Percentiles rank a stretch among this genome's conserved stretches.
Conservation (phyloP, 1,140 invertebrate genomes). For the Atta texana region DNA sequence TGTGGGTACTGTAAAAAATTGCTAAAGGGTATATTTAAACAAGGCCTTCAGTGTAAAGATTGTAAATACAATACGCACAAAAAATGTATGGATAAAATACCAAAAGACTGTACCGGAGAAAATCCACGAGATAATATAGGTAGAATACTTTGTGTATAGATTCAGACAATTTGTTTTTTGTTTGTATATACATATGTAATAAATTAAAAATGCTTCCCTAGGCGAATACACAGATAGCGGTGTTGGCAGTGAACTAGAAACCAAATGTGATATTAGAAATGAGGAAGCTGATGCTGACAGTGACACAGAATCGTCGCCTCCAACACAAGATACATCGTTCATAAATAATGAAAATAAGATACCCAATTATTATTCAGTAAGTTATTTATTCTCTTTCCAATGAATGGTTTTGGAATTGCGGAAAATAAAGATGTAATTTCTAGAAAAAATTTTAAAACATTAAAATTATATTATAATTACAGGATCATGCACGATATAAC, state of each 20-base stretch:
- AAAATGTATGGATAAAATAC: constrained; percentile 97
- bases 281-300: constrained; percentile 91
- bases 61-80: constrained; percentile 99
- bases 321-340: constrained; percentile 75
- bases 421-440: not conserved
- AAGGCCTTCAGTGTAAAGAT: constrained; percentile 99
- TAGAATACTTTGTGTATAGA: constrained; percentile 65
- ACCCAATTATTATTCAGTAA: constrained; percentile 80
- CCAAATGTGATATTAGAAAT: constrained; percentile 83
- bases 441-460: not conserved
- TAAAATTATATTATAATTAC: constrained; percentile 58
- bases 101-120: constrained; percentile 98
- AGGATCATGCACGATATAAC: constrained; percentile 82
- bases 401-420: not conserved
- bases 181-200: constrained; percentile 62
- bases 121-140: constrained; percentile 86
- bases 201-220: constrained; percentile 75
- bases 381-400: constrained; percentile 13
- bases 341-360: constrained; percentile 79
- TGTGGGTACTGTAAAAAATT: constrained; percentile 98
- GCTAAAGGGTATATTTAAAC: constrained; percentile 97
- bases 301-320: constrained; percentile 85
- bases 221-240: constrained; percentile 90
- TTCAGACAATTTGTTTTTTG: not conserved
- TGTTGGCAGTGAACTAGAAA: constrained; percentile 89